Evolutionary conservation across 2,888 invertebrate genomes (phyloP).

Genomic region (Cybosia mesomella): DNA sequence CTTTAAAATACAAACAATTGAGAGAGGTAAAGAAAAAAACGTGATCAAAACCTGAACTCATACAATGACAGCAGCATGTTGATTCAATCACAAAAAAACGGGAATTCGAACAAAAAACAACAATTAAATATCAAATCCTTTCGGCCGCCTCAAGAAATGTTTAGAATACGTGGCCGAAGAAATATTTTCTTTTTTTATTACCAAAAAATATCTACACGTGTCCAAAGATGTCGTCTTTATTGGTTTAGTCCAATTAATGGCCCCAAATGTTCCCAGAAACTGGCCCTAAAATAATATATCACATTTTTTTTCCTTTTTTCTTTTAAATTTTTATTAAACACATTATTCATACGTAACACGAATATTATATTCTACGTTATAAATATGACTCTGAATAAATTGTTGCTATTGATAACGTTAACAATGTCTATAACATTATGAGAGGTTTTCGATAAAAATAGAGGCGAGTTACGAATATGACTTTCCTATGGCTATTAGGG

Average conservation of each 20-base stretch:
- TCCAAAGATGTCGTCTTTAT: slow-evolving; percentile 83
- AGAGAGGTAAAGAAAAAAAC: slow-evolving; percentile 72
- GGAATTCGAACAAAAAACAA: slow-evolving; percentile 85
- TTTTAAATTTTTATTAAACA: slow-evolving; percentile 55
- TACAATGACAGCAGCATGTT: slow-evolving; percentile 86
- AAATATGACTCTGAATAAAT: slow-evolving; percentile 28
- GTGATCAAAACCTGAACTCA: slow-evolving; percentile 81
- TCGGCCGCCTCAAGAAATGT: slow-evolving; percentile 80
- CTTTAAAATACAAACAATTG: slow-evolving; percentile 85
- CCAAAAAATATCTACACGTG: slow-evolving; percentile 75
- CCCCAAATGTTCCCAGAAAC: slow-evolving; percentile 77
- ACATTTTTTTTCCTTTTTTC: slow-evolving; percentile 68
- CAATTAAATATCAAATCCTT: slow-evolving; percentile 79
- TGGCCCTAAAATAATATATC: slow-evolving; percentile 70
- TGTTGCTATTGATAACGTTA: slow-evolving; percentile 34
- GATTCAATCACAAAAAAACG: slow-evolving; percentile 86
- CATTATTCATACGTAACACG: slow-evolving; percentile 36
- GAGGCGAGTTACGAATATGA: slow-evolving; percentile 49
- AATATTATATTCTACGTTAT: slow-evolving; percentile 31
- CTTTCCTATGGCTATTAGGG: slow-evolving; percentile 54
- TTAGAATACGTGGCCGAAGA: slow-evolving; percentile 75
- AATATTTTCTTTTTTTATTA: slow-evolving; percentile 60
- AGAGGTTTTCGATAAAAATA: slow-evolving; percentile 44
- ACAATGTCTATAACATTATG: slow-evolving; percentile 27
- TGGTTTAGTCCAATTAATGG: slow-evolving; percentile 85